phyloP scores from a whole-genome alignment of 2,888 invertebrate genomes.

The Netelia melanura region DNA sequence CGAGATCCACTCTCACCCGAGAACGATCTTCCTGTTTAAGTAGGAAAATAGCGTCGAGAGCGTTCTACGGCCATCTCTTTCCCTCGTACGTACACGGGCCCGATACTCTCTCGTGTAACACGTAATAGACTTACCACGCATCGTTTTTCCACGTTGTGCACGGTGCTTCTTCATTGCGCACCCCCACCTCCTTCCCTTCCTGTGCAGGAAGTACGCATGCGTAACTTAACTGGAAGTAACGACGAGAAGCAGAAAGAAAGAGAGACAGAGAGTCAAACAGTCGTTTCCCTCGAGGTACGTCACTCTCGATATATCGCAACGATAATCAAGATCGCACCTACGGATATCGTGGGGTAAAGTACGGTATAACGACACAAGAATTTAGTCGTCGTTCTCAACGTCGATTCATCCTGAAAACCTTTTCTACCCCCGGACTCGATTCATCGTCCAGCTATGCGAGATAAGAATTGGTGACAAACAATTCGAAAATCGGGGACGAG shows the following conservation, averaged over 20 bases:
- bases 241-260: slow-evolving; percentile 18
- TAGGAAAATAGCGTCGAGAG: slow-evolving; percentile 53
- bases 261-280: background rate
- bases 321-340: slow-evolving; percentile 14
- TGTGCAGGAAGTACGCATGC: slow-evolving; percentile 48
- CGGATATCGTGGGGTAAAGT: too few relatives aligned
- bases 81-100: background rate
- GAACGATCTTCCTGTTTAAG: slow-evolving; percentile 64
- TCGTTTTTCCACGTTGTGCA: background rate
- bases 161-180: slow-evolving; percentile 43
- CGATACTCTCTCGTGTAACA: slow-evolving; percentile 47
- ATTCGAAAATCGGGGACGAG: background rate
- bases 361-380: slow-evolving; percentile 6
- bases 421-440: background rate
- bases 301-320: slow-evolving; percentile 31
- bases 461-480: too few relatives aligned
- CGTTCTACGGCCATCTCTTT: background rate
- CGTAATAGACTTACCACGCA: slow-evolving; percentile 40
- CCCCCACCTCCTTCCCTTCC: slow-evolving; percentile 7
- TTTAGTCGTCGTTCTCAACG: background rate
- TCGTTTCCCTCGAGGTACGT: slow-evolving; percentile 33
- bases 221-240: slow-evolving; percentile 50
- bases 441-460: background rate
- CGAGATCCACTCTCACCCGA: slow-evolving; percentile 60
- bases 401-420: background rate